Percentiles rank a stretch among this genome's conserved stretches.
Conservation (phyloP, 2,797 vertebrate species). For the Pipistrellus pygmaeus region DNA sequence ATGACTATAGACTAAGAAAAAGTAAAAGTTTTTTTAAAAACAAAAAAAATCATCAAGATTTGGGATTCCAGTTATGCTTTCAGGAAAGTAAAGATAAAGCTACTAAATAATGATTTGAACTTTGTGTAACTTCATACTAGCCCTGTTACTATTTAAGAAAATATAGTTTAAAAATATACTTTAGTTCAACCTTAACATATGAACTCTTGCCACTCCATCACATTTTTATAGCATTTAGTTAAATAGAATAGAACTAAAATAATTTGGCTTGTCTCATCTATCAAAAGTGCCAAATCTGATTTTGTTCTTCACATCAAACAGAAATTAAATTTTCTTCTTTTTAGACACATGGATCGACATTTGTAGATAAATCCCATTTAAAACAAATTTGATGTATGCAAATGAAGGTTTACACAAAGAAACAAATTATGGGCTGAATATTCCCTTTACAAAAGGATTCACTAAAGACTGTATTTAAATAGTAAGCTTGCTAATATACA, state of each 20-base stretch:
- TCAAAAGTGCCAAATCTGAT: slow-evolving; percentile 59
- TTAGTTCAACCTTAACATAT: slow-evolving; percentile 12
- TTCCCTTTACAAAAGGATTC: slow-evolving; percentile 62
- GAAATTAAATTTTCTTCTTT: slow-evolving; percentile 71
- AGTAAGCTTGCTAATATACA: slow-evolving; percentile 33
- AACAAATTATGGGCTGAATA: slow-evolving; percentile 62
- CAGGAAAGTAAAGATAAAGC: neutral
- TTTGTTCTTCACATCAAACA: slow-evolving; percentile 63
- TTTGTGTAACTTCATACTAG: slow-evolving; percentile 41
- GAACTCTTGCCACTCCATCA: neutral
- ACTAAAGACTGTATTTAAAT: slow-evolving; percentile 55
- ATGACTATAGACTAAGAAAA: neutral
- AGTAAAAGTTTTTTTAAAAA: slow-evolving; percentile 37
- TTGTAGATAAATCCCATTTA: slow-evolving; percentile 51
- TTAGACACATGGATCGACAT: slow-evolving; percentile 44
- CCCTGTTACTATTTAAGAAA: slow-evolving; percentile 39
- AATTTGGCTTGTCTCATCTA: slow-evolving; percentile 50
- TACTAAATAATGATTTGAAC: slow-evolving; percentile 41
- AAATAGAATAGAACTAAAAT: slow-evolving; percentile 64
- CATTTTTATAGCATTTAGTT: slow-evolving; percentile 53
- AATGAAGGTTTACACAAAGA: slow-evolving; percentile 63
- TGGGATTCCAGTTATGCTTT: neutral
- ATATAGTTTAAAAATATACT: slow-evolving; percentile 44
- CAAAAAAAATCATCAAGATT: neutral
- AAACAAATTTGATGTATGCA: slow-evolving; percentile 62